Evolutionary conservation across 2,113 vertebrate species (phyloP).

Genomic region (Melanotaenia duboulayi): DNA sequence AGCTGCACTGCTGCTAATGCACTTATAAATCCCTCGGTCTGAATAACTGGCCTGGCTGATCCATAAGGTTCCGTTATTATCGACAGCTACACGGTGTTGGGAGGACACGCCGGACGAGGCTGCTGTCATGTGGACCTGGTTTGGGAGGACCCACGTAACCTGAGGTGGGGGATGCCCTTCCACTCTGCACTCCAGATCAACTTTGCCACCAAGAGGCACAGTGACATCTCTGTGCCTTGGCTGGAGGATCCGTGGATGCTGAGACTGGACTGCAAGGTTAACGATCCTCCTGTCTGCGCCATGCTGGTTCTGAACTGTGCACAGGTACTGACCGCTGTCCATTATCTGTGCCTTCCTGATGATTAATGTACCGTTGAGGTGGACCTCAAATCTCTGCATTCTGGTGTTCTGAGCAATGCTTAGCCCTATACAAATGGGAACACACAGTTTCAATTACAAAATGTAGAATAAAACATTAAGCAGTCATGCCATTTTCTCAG

Average conservation of each 20-base stretch:
- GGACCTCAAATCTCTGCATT: slow-evolving; percentile 87
- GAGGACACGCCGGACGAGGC: slow-evolving; percentile 47
- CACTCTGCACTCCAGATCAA: slow-evolving; percentile 86
- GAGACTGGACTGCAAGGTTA: slow-evolving; percentile 80
- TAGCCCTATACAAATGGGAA: slow-evolving; percentile 78
- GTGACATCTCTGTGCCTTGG: slow-evolving; percentile 84
- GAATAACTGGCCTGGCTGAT: slow-evolving; percentile 81
- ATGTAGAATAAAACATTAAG: too few relatives aligned
- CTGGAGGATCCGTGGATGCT: slow-evolving; percentile 83
- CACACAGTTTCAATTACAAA: too few relatives aligned
- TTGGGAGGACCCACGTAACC: slow-evolving; percentile 91
- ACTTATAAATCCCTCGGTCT: slow-evolving; percentile 89
- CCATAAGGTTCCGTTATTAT: slow-evolving; percentile 83
- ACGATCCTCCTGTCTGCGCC: slow-evolving; percentile 82
- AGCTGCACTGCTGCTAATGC: slow-evolving; percentile 87
- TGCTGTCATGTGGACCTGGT: slow-evolving; percentile 66
- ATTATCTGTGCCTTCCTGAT: slow-evolving; percentile 83
- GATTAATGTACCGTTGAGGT: slow-evolving; percentile 87
- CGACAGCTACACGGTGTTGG: slow-evolving; percentile 77
- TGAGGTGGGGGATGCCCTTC: slow-evolving; percentile 84
- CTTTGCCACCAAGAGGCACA: slow-evolving; percentile 82
- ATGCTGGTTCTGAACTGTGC: slow-evolving; percentile 86
- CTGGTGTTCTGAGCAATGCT: slow-evolving; percentile 83
- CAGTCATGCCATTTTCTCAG: too few relatives aligned
- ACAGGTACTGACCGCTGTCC: slow-evolving; percentile 89